Base-by-base conservation (phyloP, 1,140 invertebrate species). In the Leguminivora glycinivorella region DNA sequence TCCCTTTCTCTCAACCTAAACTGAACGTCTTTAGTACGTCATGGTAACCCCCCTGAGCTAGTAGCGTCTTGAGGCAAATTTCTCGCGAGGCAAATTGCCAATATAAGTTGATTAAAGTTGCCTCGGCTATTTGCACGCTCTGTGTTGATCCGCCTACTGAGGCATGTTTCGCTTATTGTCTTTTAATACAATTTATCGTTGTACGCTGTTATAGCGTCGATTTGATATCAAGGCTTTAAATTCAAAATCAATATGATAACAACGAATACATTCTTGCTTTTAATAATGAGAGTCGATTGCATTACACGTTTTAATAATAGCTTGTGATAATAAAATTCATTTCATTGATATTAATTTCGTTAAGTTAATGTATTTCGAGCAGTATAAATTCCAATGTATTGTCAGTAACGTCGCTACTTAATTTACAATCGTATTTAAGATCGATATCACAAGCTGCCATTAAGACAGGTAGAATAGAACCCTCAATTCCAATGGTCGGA, bases 391-490 rank as follows among this genome's bases (percentile, higher is more conserved):
- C 34, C 34, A 38, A 38, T 38, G 34, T 38, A 38, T 38, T 38
- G 34, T 38, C 10, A 38, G 34, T 14, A 12, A 38, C 34, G 6
- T 38, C 14, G 0, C 12, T 38, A 38, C 34, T 38, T 38, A 3
- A 38, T 38, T 12, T 38, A 38, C 34, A 47, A 47, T 47, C 17
- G 43, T 14, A 17, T 52, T 52, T 22, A 19, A 1, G n/a, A 22
- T 52, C 40, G 40, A n/a, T 47, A 47, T 52, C 19, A 52, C 47
- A 52, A 52, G 47, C 47, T 52, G 19, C 17, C 19, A 52, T 52
- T 52, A 52, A 52, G 22, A 52, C 7, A 52, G 47, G 19, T 19
- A 22, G 17, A 19, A 52, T 19, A 22, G 40, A 43, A 14, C 40
- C 40, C 47, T 22, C n/a, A 47, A 47, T 19, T 4, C 4, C n/a